phyloP scores from a whole-genome alignment of 2,113 vertebrate species.

The Syrrhaptes paradoxus region DNA sequence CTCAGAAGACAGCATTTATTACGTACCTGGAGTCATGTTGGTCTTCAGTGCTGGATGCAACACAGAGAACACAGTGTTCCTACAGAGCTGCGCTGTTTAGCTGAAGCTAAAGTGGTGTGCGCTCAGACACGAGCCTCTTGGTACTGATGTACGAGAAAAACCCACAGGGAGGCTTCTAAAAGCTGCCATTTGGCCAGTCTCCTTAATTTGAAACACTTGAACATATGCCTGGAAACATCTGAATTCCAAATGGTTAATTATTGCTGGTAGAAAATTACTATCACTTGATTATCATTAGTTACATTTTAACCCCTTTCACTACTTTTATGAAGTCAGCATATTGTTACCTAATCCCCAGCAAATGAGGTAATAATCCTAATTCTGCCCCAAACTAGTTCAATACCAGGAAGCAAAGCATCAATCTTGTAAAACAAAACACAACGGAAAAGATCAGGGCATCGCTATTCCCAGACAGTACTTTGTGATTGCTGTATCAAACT shows the following conservation, averaged over 20 bases:
- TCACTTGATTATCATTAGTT: neutral
- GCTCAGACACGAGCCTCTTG: neutral
- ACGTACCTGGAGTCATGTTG: neutral
- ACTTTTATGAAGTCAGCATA: neutral
- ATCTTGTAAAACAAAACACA: neutral
- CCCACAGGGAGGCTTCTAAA: neutral
- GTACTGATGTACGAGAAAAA: neutral
- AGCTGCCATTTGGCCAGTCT: conserved; percentile 1
- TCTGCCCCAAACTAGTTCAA: neutral
- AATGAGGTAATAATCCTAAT: neutral
- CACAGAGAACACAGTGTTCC: neutral
- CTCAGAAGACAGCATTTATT: neutral
- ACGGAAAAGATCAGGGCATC: fast-evolving
- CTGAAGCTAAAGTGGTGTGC: neutral
- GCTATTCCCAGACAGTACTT: neutral
- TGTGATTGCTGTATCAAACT: neutral
- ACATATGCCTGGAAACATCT: neutral
- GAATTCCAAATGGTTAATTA: conserved; percentile 27
- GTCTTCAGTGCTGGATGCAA: neutral
- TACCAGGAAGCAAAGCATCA: neutral
- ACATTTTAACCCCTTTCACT: conserved; percentile 15
- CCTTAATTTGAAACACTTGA: conserved; percentile 3
- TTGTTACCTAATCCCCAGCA: neutral
- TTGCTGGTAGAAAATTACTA: neutral
- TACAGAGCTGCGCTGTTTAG: neutral